Conservation (phyloP, 2,888 invertebrate genomes). For the Tachina grossa region DNA sequence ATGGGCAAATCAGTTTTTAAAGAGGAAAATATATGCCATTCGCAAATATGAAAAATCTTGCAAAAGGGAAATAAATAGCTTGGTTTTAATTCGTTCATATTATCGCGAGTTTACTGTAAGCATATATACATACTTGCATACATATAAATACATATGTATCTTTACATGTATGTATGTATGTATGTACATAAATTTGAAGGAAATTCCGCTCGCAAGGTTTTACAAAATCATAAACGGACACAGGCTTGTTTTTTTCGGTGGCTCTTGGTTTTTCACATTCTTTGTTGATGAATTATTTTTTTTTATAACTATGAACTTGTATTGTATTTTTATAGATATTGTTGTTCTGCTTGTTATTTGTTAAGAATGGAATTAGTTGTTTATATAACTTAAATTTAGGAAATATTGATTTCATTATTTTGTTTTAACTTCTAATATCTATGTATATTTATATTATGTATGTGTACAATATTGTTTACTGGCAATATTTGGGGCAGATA, state of each 20-base stretch:
- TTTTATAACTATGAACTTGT: background rate
- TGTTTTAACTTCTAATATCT: constrained; percentile 47
- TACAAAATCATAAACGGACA: constrained; percentile 35
- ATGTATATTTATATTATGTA: constrained; percentile 25
- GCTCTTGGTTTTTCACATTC: constrained; percentile 25
- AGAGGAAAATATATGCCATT: too few species aligned
- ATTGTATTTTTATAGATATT: background rate
- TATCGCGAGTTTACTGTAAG: too few species aligned
- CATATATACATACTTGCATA: too few species aligned
- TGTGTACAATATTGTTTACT: constrained; percentile 70
- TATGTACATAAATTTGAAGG: background rate
- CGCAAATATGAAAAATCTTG: too few species aligned
- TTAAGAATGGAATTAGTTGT: constrained; percentile 60
- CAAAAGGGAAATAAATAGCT: too few species aligned
- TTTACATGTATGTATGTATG: too few species aligned
- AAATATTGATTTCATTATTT: constrained; percentile 45
- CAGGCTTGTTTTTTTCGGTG: constrained; percentile 13
- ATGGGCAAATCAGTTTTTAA: too few species aligned
- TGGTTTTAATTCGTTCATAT: too few species aligned
- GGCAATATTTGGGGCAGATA: constrained; percentile 71
- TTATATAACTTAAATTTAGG: constrained; percentile 61
- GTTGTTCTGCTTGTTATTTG: constrained; percentile 35
- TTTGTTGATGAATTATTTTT: background rate
- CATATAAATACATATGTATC: background rate
- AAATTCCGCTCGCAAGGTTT: background rate